Percentiles rank a stretch among this genome's conserved stretches.
Conservation (phyloP, 2,888 invertebrate genomes). For the Lasioglossum zephyrum region DNA sequence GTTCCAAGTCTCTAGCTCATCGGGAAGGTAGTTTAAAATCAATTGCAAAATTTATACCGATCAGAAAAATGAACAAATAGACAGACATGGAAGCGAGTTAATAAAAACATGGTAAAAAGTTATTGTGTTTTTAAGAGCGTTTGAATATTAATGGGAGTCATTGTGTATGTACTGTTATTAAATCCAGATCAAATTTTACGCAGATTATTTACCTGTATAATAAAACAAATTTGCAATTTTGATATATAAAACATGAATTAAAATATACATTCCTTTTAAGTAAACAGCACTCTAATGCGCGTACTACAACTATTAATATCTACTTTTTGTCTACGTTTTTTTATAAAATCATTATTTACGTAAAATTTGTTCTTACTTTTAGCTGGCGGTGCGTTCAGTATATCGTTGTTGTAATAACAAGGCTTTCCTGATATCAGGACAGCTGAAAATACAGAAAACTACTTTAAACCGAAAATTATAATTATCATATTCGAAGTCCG, state of each 20-base stretch:
- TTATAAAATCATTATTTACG: background rate
- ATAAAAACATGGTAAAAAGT: too few species aligned
- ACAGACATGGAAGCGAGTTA: too few species aligned
- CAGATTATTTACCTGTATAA: background rate
- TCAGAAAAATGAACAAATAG: too few species aligned
- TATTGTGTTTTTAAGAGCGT: too few species aligned
- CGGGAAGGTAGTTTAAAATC: too few species aligned
- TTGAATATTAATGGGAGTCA: too few species aligned
- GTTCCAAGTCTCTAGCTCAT: too few species aligned
- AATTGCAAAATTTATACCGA: too few species aligned
- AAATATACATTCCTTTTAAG: background rate
- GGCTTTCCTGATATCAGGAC: constrained; percentile 87
- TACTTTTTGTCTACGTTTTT: too few species aligned
- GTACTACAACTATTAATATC: background rate
- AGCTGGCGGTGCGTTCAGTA: constrained; percentile 47
- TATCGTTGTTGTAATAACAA: constrained; percentile 84
- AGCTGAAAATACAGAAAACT: constrained; percentile 84
- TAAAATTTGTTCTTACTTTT: constrained; percentile 64
- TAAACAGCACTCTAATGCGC: background rate
- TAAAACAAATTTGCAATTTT: background rate
- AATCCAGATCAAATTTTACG: background rate
- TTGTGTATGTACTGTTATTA: background rate
- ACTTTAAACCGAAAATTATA: constrained; percentile 23
- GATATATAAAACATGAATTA: background rate
- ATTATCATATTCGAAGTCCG: constrained; percentile 4